Base-by-base conservation (phyloP, 1,140 invertebrate genomes). In the Halesus radiatus region DNA sequence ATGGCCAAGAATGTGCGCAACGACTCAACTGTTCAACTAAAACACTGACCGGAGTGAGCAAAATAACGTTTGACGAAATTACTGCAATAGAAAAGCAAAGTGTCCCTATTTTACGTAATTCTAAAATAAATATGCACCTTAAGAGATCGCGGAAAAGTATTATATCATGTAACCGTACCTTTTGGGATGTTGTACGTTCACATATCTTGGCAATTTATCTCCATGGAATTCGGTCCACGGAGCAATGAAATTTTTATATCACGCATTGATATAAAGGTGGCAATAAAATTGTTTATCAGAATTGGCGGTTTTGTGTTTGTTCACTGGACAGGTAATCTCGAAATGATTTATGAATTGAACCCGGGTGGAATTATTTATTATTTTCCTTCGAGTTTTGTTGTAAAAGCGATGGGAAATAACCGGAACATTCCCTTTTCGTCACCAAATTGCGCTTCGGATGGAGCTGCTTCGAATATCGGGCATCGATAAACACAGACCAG, bases 111-210 rank as follows among this genome's bases (percentile, higher is more conserved):
- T 82, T 82, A 79, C 81, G 77, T 82, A 82, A 82, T 82, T 82
- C 58, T 76, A 68, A 76, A 79, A 82, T 82, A 82, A 82, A 82
- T 82, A 82, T 82, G 81, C 81, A 82, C 73, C 81, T 82, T 79
- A 77, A 77, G 76, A 77, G 77, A 70, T 82, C 81, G 73, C 50
- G 64, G 56, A 23, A 52, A 20, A 16, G 54, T 66, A 52, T 54
- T 53, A 20, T 72, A 72, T 72, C 54, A 72, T 72, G 45, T 50
- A 13, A 37, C 50, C 29, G 37, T 20, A 64, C 29, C 32, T 72
- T 54, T 13, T 18, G 32, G 37, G 23, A 16, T 29, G n/a, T 26
- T 79, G 10, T 45, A 45, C 45, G 53, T 56, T 62, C 29, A 37
- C 16, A 56, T 76, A 76, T 76, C 68, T 53, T 29, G 20, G 50